These are phyloP conservation scores for Lepidonotus clava DNA, from an alignment of 2,888 invertebrate genomes.

Conservation along the genomic window DNA sequence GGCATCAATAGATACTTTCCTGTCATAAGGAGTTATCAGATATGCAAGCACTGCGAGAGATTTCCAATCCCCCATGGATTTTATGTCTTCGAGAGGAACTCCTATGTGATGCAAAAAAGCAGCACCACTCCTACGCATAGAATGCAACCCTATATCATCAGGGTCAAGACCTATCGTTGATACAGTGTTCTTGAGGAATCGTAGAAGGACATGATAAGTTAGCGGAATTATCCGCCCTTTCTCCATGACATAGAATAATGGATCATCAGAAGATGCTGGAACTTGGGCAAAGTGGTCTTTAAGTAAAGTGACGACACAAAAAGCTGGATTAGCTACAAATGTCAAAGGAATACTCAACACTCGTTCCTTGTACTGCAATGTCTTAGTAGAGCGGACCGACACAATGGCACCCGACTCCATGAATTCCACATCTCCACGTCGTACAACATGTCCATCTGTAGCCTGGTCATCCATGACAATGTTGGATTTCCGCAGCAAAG, in stretches of 20 bases:
- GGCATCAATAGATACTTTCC: too few species aligned
- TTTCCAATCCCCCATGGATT: neutral
- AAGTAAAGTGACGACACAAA: neutral
- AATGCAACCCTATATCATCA: neutral
- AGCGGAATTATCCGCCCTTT: neutral
- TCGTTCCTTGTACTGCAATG: neutral
- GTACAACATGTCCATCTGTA: too few species aligned
- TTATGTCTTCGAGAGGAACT: neutral
- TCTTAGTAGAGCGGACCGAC: neutral
- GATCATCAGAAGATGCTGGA: neutral
- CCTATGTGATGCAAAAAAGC: neutral
- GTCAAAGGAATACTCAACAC: neutral
- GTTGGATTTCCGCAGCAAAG: too few species aligned
- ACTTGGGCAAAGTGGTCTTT: neutral
- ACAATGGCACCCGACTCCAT: too few species aligned
- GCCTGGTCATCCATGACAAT: too few species aligned
- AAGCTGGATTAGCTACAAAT: neutral
- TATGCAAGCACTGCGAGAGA: neutral
- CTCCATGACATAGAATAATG: neutral
- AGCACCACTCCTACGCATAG: neutral
- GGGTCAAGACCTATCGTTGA: too few species aligned
- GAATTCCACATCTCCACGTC: neutral
- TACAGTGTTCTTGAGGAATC: too few species aligned
- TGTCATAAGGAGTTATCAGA: too few species aligned
- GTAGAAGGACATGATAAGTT: neutral